phyloP scores from a whole-genome alignment of 2,797 vertebrate genomes.

The Pipistrellus pipistrellus region DNA sequence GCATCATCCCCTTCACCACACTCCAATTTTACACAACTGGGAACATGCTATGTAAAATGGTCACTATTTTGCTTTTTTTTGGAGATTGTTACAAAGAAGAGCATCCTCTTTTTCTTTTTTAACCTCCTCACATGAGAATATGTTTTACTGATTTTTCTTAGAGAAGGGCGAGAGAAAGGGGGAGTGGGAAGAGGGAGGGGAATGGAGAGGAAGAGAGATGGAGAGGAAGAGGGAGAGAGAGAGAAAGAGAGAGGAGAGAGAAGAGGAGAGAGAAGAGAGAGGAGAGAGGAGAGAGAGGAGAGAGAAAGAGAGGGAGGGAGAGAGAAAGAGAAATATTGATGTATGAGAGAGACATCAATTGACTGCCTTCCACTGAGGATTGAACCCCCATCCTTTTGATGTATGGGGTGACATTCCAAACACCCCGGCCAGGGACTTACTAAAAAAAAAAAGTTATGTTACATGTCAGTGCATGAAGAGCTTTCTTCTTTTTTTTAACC shows the following conservation, averaged over 20 bases:
- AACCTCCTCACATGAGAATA: not conserved
- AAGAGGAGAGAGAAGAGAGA: too few relatives aligned
- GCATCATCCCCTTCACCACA: not conserved
- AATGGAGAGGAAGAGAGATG: too few relatives aligned
- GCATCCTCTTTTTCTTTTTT: not conserved
- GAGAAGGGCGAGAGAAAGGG: not conserved
- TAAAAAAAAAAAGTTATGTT: not conserved
- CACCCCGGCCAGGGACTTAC: not conserved
- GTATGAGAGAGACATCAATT: not conserved
- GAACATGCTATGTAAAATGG: not conserved
- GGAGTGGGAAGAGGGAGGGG: too few relatives aligned
- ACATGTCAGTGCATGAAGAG: slow-evolving; percentile 4
- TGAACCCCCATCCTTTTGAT: not conserved
- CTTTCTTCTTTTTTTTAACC: not conserved
- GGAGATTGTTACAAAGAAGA: not conserved
- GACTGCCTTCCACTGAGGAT: not conserved
- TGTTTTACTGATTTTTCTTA: not conserved
- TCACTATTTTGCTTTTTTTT: not conserved
- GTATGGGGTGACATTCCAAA: not conserved
- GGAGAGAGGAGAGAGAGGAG: too few relatives aligned
- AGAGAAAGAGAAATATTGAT: not conserved
- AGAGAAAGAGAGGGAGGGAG: too few relatives aligned
- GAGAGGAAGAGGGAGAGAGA: too few relatives aligned
- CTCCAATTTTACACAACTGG: not conserved
- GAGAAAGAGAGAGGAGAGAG: too few relatives aligned